phyloP scores from a whole-genome alignment of 2,888 invertebrate genomes.

The Amorpha juglandis region DNA sequence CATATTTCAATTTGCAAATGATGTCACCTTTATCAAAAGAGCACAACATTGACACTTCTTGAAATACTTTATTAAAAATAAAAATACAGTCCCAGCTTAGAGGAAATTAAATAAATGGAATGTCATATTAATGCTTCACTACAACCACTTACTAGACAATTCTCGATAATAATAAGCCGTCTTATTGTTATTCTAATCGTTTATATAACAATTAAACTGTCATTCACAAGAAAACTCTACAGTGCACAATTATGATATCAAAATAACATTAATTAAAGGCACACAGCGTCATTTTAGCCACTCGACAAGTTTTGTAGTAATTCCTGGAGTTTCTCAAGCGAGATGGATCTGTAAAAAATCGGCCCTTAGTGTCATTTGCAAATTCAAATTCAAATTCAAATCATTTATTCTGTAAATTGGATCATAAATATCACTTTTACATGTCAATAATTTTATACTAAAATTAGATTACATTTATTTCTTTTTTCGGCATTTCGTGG shows the following conservation, averaged over 20 bases:
- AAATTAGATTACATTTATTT: no score
- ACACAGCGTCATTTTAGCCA: conserved; percentile 55
- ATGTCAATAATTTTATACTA: no score
- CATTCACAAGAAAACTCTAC: background rate
- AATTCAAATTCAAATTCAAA: no score
- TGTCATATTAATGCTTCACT: background rate
- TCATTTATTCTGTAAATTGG: no score
- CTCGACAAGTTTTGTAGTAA: conserved; percentile 44
- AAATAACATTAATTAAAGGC: no score
- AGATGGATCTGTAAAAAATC: conserved; percentile 63
- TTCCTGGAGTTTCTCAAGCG: conserved; percentile 53
- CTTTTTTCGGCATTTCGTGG: no score
- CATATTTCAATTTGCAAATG: conserved; percentile 11
- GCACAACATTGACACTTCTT: background rate
- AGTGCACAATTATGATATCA: no score
- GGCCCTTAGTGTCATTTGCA: conserved; percentile 61
- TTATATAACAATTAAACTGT: background rate
- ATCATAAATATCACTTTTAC: no score
- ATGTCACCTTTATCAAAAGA: background rate
- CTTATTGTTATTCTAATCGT: background rate
- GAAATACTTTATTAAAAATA: no score
- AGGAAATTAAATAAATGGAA: no score
- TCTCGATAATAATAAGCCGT: background rate
- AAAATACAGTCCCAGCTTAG: background rate
- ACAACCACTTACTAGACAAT: background rate